A percentile compares a stretch with the other conserved stretches of the same genome.
Evolutionary conservation across 2,797 vertebrate genomes (phyloP).

Genomic region (Tragelaphus eurycerus): DNA sequence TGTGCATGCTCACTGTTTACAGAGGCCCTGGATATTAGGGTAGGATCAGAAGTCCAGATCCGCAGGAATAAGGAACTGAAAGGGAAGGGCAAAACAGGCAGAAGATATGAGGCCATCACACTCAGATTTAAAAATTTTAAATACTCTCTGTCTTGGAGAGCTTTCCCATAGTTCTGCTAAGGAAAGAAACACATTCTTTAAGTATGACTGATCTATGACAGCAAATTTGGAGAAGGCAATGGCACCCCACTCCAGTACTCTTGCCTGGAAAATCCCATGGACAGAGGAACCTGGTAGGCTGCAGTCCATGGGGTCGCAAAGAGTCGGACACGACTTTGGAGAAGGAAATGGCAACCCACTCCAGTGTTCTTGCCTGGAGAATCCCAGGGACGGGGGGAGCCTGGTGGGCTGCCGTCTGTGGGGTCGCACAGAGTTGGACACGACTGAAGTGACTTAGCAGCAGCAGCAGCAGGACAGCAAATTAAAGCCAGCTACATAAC

Average conservation of each 20-base stretch:
- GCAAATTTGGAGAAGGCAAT: not conserved
- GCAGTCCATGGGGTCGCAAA: too few species aligned
- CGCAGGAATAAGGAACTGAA: not conserved
- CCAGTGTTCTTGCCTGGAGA: too few species aligned
- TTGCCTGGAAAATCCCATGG: too few species aligned
- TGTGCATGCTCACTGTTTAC: not conserved
- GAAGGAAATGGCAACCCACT: too few species aligned
- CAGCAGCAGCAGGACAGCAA: not conserved
- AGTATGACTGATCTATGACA: not conserved
- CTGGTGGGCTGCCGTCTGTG: too few species aligned
- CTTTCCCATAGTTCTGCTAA: not conserved
- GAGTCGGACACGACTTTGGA: too few species aligned
- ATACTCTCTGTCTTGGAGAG: not conserved
- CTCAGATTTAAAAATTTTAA: not conserved
- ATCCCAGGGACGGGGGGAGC: too few species aligned
- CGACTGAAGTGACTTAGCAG: too few species aligned
- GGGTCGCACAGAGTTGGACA: too few species aligned
- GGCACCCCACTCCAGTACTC: too few species aligned
- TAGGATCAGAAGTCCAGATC: not conserved
- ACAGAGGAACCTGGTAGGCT: too few species aligned
- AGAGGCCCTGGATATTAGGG: not conserved
- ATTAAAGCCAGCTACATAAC: not conserved
- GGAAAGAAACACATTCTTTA: not conserved
- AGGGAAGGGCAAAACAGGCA: not conserved
- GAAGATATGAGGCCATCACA: not conserved